Conservation (phyloP, 2,113 vertebrate species). For the Poicephalus meyeri region DNA sequence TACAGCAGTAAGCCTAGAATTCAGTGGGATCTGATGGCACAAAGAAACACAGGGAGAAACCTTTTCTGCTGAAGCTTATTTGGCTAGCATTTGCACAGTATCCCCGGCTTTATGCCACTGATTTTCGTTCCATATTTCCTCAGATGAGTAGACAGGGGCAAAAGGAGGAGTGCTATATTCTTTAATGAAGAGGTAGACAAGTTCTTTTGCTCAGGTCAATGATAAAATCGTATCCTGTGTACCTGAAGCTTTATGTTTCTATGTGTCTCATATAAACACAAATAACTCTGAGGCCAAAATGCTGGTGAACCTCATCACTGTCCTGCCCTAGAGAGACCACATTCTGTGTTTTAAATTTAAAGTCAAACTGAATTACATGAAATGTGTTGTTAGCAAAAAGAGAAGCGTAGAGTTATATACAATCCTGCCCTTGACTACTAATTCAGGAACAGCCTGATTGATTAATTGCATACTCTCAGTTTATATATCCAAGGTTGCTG, state of each 20-base stretch:
- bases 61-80: background rate
- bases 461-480: slow-evolving; percentile 69
- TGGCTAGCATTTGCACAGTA: background rate
- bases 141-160: background rate
- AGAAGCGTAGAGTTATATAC: background rate
- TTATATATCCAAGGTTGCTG: slow-evolving; percentile 60
- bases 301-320: background rate
- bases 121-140: background rate
- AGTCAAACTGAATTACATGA: background rate
- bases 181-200: background rate
- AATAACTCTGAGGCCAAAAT: background rate
- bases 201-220: background rate
- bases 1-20: background rate
- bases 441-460: slow-evolving; percentile 65
- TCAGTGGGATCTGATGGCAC: background rate
- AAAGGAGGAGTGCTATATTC: background rate
- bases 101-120: background rate
- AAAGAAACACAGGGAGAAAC: background rate
- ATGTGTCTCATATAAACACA: background rate
- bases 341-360: slow-evolving; percentile 7
- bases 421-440: slow-evolving; percentile 43
- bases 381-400: background rate
- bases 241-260: background rate
- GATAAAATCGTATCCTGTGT: background rate
- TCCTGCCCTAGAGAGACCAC: background rate